Base-by-base conservation (phyloP, 2,797 vertebrate genomes). In the Jordanella pulchra region DNA sequence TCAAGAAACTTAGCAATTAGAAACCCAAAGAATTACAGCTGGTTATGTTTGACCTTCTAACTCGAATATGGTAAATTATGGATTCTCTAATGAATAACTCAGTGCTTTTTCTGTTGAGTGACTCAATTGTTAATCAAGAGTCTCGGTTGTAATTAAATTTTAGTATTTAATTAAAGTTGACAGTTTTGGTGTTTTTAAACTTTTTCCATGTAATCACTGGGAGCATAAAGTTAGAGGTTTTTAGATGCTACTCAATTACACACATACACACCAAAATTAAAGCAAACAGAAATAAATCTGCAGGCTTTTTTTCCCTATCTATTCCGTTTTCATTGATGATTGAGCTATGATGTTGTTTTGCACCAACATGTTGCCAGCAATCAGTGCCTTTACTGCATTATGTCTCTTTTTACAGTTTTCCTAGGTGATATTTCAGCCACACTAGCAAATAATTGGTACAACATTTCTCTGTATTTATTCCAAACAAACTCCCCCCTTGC, bases 381-480 rank as follows among this genome's bases (percentile, higher is more conserved):
- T 70, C 50, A 51, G 53, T 64, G 23, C 56, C 51, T 77, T 53
- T 72, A 11, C 7, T 48, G 55, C 50, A 25, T 60, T 63, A 61
- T 21, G 0, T 75, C 35, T 42, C 71, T 32, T 73, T 53, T 2
- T 35, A 27, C 32, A 35, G 7, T 67, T 65, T 73, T 45, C 28
- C 0, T 64, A 17, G 72, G 60, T 64, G 63, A 67, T 65, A 71
- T 86, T 79, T 79, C 69, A 76, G 50, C 77, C 63, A 69, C 23
- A 58, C 73, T 67, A 69, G 81, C 67, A 75, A 76, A 44, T 83
- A 83, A 86, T 72, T 86, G 80, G 79, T 63, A 14, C 28, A 69
- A 73, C 61, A 67, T 71, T 75, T 50, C 77, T 75, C 45, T 30
- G 65, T 68, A 13, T 76, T 81, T 75, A 73, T 63, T 77, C 69